Evolutionary conservation across 2,113 vertebrate species (phyloP), one percentile per base, ranked within the genome.

Genomic region (Asarcornis scutulata): DNA sequence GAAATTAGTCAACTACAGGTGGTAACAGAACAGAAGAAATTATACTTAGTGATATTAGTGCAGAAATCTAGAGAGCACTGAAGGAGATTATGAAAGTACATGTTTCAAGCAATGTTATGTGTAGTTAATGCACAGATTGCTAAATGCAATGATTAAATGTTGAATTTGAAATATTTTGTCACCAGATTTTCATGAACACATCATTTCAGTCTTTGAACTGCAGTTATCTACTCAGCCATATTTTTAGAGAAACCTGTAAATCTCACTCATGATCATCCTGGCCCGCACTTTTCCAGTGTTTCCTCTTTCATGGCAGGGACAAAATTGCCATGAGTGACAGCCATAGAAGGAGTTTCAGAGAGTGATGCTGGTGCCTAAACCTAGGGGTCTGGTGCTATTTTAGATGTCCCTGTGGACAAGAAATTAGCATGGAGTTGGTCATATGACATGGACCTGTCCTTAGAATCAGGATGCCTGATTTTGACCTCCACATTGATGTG

Each of bases 21-120:
- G 84, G 67, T 62, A 88, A 44, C 63, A 91, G 75, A 80, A 85
- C 55, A 44, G 78, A 83, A 85, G 46, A 44, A 80, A 87, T 95
- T 59, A 71, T 14, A 66, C 21, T 2, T 9, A 29, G 25, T 31
- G 71, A 11, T 73, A n/a, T 76, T 59, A 83, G 40, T 13, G n/a
- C 13, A 83, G 71, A 85, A 87, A 85, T 42, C 36, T 66, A 59
- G 62, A 0, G 0, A 72, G 23, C 50, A 89, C 62, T 6, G 2
- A 89, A 68, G 7, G 16, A 13, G 83, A 36, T 64, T 89, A 42
- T 22, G 36, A 50, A 83, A 34, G 74, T 26, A 44, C 40, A 3
- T 1, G 8, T 69, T 89, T 87, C 38, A 36, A 85, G 16, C 26
- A 82, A 23, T 15, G 8, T 17, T 31, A 36, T 7, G 17, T 36